These are phyloP conservation scores for Drosophila ustulata DNA, from an alignment of 2,888 invertebrate genomes.

Conservation along the genomic window DNA sequence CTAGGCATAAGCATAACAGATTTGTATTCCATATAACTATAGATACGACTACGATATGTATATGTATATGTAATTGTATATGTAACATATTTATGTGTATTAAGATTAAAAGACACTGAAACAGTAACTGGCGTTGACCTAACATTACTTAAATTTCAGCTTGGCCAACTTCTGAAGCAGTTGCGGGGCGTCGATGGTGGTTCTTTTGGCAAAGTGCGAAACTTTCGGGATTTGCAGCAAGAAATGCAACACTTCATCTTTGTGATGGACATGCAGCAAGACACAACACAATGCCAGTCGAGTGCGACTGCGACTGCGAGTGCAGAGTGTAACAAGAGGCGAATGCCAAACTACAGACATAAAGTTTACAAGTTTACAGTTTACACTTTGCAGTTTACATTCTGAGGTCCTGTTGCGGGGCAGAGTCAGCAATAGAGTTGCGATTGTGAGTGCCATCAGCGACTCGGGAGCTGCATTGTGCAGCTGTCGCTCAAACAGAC, in stretches of 20 bases:
- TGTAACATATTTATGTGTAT: conserved; percentile 36
- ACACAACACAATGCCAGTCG: conserved; percentile 35
- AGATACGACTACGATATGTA: conserved; percentile 25
- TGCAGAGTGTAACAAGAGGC: conserved; percentile 30
- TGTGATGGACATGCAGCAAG: conserved; percentile 57
- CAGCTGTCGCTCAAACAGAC: conserved; percentile 57
- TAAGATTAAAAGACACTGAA: conserved; percentile 51
- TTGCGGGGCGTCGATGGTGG: not conserved
- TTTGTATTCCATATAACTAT: conserved; percentile 43
- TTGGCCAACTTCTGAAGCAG: conserved; percentile 3
- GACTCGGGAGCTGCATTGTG: conserved; percentile 48
- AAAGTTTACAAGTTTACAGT: conserved; percentile 61
- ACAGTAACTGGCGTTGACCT: conserved; percentile 33
- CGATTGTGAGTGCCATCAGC: conserved; percentile 44
- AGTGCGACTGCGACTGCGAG: conserved; percentile 13
- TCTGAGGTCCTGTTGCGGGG: conserved; percentile 32
- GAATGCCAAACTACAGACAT: conserved; percentile 55
- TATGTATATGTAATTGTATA: conserved; percentile 25
- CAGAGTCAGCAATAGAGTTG: conserved; percentile 44
- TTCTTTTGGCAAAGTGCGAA: conserved; percentile 14
- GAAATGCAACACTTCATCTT: conserved; percentile 54
- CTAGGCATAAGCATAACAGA: conserved; percentile 29
- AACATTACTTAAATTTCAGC: conserved; percentile 44
- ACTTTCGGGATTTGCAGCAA: conserved; percentile 28
- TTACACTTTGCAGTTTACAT: conserved; percentile 27